Evolutionary conservation across 2,113 vertebrate species (phyloP).

Genomic region (Thalassarche chlororhynchos): DNA sequence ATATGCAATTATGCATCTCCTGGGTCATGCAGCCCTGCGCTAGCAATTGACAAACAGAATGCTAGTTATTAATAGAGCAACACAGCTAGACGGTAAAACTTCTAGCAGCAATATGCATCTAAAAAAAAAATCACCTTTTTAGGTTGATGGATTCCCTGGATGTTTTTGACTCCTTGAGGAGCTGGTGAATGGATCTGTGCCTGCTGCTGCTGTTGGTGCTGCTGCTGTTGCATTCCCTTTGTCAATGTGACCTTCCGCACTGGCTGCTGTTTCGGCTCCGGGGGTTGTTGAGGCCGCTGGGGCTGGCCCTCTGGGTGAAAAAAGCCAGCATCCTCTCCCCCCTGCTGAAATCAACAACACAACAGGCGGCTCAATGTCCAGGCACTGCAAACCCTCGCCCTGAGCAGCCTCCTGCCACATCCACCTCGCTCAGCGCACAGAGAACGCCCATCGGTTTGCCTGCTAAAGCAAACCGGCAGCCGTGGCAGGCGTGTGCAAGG

Average conservation of each 20-base stretch:
- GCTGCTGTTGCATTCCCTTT: constrained; percentile 73
- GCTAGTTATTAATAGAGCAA: not conserved
- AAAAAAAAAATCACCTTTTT: constrained; percentile 74
- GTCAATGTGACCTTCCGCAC: constrained; percentile 91
- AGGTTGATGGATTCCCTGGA: constrained; percentile 77
- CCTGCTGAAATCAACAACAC: constrained; percentile 78
- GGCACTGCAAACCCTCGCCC: not conserved
- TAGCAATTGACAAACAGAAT: constrained; percentile 35
- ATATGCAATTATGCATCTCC: constrained; percentile 34
- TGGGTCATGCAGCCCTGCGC: constrained; percentile 7
- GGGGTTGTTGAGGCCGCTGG: constrained; percentile 74
- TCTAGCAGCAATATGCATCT: constrained; percentile 13
- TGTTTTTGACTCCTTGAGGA: constrained; percentile 82
- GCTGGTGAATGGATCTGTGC: constrained; percentile 66
- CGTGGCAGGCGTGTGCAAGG: rapidly evolving
- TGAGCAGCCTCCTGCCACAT: not conserved
- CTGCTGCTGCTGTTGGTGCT: constrained; percentile 69
- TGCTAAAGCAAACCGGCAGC: not conserved
- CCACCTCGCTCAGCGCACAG: not conserved
- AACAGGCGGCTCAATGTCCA: constrained; percentile 59
- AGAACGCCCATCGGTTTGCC: not conserved
- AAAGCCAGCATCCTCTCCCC: constrained; percentile 79
- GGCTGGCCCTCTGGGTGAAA: constrained; percentile 73
- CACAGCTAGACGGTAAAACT: constrained; percentile 12
- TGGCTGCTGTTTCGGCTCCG: constrained; percentile 79